A percentile compares a stretch with the other conserved stretches of the same genome.
These are phyloP conservation scores for Sipha maydis DNA, from an alignment of 2,888 invertebrate species.

Conservation along the genomic window DNA sequence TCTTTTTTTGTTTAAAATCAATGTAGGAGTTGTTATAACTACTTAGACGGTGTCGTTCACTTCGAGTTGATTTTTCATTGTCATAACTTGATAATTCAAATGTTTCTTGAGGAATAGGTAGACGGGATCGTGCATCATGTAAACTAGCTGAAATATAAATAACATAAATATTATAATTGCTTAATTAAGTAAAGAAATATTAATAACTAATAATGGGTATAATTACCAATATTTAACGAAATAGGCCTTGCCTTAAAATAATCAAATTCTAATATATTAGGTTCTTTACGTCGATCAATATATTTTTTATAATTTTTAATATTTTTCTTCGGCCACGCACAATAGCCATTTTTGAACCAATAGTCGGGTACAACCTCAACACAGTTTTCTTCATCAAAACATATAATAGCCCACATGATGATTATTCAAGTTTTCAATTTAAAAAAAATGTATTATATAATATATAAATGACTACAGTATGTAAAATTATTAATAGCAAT, in stretches of 20 bases:
- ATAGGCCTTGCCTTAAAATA: not conserved
- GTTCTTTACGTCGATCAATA: not conserved
- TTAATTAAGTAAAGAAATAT: too few species aligned
- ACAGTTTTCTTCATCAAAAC: not conserved
- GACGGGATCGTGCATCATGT: not conserved
- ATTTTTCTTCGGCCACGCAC: not conserved
- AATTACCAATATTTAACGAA: not conserved
- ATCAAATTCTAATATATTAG: too few species aligned
- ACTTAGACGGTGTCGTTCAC: too few species aligned
- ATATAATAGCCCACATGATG: not conserved
- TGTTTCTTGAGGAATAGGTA: not conserved
- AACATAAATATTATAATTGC: too few species aligned
- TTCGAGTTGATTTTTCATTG: not conserved
- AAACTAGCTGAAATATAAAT: not conserved
- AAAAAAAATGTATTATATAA: too few species aligned
- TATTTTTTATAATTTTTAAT: not conserved
- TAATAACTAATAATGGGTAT: not conserved
- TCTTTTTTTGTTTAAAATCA: too few species aligned
- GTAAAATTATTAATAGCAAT: too few species aligned
- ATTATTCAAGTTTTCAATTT: too few species aligned
- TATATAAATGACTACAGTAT: too few species aligned
- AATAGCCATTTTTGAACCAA: not conserved
- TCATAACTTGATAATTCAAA: not conserved
- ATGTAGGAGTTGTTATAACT: too few species aligned
- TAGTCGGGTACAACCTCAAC: too few species aligned